phyloP scores from a whole-genome alignment of 2,797 vertebrate species.

The Peromyscus aztecus region DNA sequence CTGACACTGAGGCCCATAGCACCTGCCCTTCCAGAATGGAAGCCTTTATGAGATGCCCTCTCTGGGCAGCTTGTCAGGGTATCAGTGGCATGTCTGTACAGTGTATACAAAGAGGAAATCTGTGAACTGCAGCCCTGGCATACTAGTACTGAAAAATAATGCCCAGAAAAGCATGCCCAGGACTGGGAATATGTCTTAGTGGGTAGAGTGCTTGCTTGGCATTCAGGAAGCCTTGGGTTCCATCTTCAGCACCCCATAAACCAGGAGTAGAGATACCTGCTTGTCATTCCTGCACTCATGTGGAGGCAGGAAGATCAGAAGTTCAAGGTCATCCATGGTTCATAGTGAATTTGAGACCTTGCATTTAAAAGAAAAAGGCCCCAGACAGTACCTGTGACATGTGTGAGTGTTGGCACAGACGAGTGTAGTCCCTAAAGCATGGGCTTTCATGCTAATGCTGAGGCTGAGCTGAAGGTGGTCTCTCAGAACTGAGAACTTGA shows the following conservation, averaged over 20 bases:
- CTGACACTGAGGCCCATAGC: rapidly evolving
- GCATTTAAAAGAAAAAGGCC: background rate
- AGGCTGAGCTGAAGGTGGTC: background rate
- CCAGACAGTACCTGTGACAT: background rate
- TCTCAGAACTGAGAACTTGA: background rate
- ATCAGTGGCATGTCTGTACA: background rate
- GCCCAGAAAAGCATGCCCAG: background rate
- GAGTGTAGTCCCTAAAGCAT: no score
- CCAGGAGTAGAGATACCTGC: background rate
- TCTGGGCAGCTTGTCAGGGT: rapidly evolving
- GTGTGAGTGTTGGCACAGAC: no score
- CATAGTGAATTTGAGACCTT: background rate
- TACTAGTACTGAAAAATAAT: background rate
- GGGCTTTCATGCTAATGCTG: background rate
- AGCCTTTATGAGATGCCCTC: rapidly evolving
- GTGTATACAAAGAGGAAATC: no score
- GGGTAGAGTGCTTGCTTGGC: background rate
- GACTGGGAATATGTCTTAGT: background rate
- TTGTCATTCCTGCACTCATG: background rate
- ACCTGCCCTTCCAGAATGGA: background rate
- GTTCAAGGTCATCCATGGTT: background rate
- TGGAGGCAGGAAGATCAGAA: background rate
- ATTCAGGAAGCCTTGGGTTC: background rate
- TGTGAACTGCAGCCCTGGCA: background rate
- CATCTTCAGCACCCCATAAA: background rate